phyloP scores from a whole-genome alignment of 1,140 invertebrate genomes.

The Planococcus citri region DNA sequence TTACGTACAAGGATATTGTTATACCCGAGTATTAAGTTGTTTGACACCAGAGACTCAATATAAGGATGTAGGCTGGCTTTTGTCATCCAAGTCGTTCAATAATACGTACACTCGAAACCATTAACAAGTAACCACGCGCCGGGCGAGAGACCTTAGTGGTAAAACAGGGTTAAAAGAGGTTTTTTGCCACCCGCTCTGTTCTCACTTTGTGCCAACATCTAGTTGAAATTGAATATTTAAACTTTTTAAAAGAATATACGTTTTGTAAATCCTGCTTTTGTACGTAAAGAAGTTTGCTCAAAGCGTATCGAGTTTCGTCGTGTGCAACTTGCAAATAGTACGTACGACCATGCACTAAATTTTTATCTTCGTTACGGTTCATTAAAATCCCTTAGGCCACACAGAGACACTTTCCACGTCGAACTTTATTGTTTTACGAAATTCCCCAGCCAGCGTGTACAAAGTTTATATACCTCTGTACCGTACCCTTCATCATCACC shows the following conservation, averaged over 20 bases:
- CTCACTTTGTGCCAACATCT: not conserved
- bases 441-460: too few relatives aligned
- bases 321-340: too few relatives aligned
- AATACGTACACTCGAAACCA: not conserved
- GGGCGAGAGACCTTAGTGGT: too few relatives aligned
- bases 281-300: not conserved
- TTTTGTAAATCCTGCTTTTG: not conserved
- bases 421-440: too few relatives aligned
- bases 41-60: not conserved
- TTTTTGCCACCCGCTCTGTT: not conserved
- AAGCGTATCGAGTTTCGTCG: not conserved
- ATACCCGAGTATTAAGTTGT: not conserved
- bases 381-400: not conserved
- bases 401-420: not conserved
- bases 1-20: too few relatives aligned
- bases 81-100: not conserved
- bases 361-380: not conserved
- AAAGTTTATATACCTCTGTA: too few relatives aligned
- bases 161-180: not conserved
- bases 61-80: not conserved
- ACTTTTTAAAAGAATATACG: not conserved
- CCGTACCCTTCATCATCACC: too few relatives aligned
- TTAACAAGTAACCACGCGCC: constrained; percentile 5
- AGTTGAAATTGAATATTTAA: not conserved
- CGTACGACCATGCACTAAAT: too few relatives aligned